phyloP scores from a whole-genome alignment of 2,797 vertebrate genomes.

The Myotis vivesi region DNA sequence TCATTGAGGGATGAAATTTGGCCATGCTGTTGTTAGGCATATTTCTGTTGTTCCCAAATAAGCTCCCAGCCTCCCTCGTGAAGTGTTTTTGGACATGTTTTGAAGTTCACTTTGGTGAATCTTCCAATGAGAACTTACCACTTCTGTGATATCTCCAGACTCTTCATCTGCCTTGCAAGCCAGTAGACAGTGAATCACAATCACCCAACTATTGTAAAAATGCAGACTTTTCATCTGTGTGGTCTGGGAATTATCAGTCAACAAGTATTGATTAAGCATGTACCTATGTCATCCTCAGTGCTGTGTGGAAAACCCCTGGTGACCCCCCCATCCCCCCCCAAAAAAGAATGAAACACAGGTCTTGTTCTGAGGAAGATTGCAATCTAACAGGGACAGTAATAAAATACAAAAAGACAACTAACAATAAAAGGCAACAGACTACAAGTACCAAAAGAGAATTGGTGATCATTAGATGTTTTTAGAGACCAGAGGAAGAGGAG shows the following conservation, averaged over 20 bases:
- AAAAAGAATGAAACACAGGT: background rate
- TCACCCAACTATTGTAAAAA: background rate
- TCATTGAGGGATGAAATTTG: background rate
- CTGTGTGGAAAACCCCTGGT: background rate
- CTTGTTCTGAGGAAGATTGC: background rate
- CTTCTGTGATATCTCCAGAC: background rate
- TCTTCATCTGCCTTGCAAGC: background rate
- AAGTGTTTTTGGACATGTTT: background rate
- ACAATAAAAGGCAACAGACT: background rate
- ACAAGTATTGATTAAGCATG: background rate
- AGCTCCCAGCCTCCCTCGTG: background rate
- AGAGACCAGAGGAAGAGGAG: background rate
- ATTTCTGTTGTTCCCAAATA: background rate
- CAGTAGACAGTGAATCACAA: background rate
- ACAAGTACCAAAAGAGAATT: background rate
- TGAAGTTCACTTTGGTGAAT: background rate
- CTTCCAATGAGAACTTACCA: background rate
- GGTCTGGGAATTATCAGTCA: background rate
- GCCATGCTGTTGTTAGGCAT: background rate
- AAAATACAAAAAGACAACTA: background rate
- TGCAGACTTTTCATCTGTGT: background rate
- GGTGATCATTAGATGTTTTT: background rate
- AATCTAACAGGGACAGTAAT: background rate
- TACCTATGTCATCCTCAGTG: background rate
- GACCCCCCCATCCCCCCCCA: rapidly evolving